Conservation (phyloP, 2,113 vertebrate genomes). For the Sinocyclocheilus grahami region DNA sequence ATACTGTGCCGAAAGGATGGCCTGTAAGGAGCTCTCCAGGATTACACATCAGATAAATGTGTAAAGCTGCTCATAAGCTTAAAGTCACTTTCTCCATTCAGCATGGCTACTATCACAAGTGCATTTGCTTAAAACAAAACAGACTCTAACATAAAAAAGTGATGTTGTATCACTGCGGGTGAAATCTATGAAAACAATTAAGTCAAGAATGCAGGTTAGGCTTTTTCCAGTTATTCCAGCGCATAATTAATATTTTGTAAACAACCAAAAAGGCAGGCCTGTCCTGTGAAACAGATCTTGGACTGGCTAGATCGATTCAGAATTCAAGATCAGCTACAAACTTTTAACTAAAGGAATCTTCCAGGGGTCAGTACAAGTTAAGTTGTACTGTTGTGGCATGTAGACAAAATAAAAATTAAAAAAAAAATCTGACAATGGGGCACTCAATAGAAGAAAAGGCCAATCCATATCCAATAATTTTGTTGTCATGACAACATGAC, state of each 20-base stretch:
- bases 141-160: background rate
- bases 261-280: background rate
- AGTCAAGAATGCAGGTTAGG: background rate
- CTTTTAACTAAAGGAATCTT: background rate
- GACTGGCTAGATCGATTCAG: background rate
- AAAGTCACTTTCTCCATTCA: conserved; percentile 5
- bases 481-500: too few relatives aligned
- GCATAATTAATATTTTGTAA: background rate
- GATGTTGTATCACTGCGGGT: background rate
- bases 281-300: background rate
- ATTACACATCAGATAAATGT: conserved; percentile 10
- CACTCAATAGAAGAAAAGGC: too few relatives aligned
- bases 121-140: background rate
- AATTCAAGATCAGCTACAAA: background rate
- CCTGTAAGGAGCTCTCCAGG: background rate
- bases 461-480: too few relatives aligned
- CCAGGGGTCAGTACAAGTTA: background rate
- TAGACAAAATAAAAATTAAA: too few relatives aligned
- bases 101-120: background rate
- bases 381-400: background rate
- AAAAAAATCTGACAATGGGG: too few relatives aligned
- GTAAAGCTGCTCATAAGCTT: background rate
- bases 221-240: background rate
- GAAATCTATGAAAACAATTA: background rate
- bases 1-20: background rate